Evolutionary conservation across 2,888 invertebrate genomes (phyloP).

Genomic region (Calliscelio sp.): DNA sequence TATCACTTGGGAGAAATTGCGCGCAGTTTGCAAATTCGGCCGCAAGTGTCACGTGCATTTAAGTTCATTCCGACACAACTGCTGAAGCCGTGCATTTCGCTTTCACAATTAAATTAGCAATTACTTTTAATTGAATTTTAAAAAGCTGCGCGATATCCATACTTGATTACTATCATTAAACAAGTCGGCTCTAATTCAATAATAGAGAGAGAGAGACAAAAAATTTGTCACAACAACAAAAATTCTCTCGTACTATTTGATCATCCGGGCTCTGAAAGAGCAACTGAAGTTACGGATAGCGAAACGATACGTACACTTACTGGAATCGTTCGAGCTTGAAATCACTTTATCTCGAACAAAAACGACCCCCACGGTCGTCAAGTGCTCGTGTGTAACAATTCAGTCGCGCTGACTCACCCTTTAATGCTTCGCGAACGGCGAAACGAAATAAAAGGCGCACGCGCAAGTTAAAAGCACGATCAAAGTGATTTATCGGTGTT

Average conservation of each 20-base stretch:
- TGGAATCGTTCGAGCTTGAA: slow-evolving; percentile 75
- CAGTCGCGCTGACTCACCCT: slow-evolving; percentile 39
- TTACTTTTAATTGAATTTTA: slow-evolving; percentile 64
- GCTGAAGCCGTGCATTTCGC: slow-evolving; percentile 37
- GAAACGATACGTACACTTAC: slow-evolving; percentile 60
- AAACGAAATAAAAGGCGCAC: slow-evolving; percentile 23
- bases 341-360: slow-evolving; percentile 76
- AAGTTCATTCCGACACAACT: slow-evolving; percentile 48
- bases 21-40: slow-evolving; percentile 53
- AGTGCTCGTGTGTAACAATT: slow-evolving; percentile 57
- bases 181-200: too few relatives aligned
- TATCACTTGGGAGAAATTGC: slow-evolving; percentile 45
- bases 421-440: slow-evolving; percentile 26
- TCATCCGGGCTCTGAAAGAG: too few relatives aligned
- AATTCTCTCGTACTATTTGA: too few relatives aligned
- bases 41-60: slow-evolving; percentile 58
- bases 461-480: neutral
- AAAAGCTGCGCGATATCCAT: slow-evolving; percentile 33
- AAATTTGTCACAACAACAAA: too few relatives aligned
- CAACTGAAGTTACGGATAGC: slow-evolving; percentile 57
- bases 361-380: slow-evolving; percentile 54
- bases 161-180: slow-evolving; percentile 5
- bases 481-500: slow-evolving; percentile 20
- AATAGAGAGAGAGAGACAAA: too few relatives aligned
- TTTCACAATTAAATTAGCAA: slow-evolving; percentile 53